Conservation (phyloP, 2,797 vertebrate species). For the Chaunax sp. region DNA sequence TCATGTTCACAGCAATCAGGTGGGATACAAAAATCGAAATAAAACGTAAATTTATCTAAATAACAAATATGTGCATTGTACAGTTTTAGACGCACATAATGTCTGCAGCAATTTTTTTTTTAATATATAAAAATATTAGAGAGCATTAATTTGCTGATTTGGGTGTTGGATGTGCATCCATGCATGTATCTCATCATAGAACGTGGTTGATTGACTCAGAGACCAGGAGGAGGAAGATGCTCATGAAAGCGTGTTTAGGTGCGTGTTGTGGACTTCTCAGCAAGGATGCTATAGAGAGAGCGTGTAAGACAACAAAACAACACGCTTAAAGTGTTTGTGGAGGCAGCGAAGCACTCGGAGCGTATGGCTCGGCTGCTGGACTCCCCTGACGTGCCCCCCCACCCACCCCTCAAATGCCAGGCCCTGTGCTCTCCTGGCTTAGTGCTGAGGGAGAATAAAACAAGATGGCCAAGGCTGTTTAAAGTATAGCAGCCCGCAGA, state of each 20-base stretch:
- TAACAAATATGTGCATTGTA: too few species aligned
- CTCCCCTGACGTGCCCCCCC: slow-evolving; percentile 49
- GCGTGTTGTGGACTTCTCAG: slow-evolving; percentile 40
- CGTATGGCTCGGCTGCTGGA: slow-evolving; percentile 39
- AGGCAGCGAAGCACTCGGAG: slow-evolving; percentile 31
- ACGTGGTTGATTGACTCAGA: too few species aligned
- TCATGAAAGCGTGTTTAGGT: slow-evolving; percentile 38
- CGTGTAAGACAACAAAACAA: slow-evolving; percentile 38
- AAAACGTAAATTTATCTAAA: too few species aligned
- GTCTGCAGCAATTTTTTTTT: too few species aligned
- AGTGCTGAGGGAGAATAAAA: slow-evolving; percentile 52
- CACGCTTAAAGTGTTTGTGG: slow-evolving; percentile 34
- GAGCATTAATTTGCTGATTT: too few species aligned
- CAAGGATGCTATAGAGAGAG: slow-evolving; percentile 25
- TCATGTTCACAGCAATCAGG: neutral
- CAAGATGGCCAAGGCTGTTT: slow-evolving; percentile 47
- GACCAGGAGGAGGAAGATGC: slow-evolving; percentile 15
- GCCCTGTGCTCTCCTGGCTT: slow-evolving; percentile 41
- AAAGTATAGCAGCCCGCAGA: slow-evolving; percentile 35
- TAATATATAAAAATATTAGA: too few species aligned
- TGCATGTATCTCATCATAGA: too few species aligned
- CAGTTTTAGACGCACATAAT: too few species aligned
- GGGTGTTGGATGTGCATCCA: too few species aligned
- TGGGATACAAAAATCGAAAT: too few species aligned
- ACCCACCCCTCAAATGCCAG: slow-evolving; percentile 57